Conservation (phyloP, 2,797 vertebrate species). For the Coreius guichenoti region DNA sequence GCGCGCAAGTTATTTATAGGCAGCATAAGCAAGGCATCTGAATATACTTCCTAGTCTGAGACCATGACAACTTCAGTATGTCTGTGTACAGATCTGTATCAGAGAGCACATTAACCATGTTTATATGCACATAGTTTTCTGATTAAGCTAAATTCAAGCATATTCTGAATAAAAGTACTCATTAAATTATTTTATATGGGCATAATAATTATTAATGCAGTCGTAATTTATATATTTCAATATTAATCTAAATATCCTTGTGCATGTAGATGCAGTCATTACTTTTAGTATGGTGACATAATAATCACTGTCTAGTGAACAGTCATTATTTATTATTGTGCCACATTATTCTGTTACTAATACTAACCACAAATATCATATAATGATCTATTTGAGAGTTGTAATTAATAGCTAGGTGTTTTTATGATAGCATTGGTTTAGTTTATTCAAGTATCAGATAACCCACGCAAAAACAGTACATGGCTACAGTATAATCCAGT, state of each 20-base stretch:
- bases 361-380: background rate
- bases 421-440: background rate
- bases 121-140: background rate
- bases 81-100: background rate
- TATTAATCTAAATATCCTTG: background rate
- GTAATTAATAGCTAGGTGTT: background rate
- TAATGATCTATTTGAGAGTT: background rate
- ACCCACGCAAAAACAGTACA: background rate
- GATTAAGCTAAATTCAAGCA: background rate
- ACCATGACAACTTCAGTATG: background rate
- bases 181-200: background rate
- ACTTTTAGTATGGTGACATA: background rate
- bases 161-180: background rate
- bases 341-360: background rate
- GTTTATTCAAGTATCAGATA: background rate
- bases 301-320: background rate
- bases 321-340: background rate
- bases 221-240: background rate
- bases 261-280: background rate
- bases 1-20: conserved; percentile 59
- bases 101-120: background rate
- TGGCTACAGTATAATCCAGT: conserved; percentile 9
- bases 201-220: background rate
- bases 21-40: conserved; percentile 32
- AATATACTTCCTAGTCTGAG: conserved; percentile 45